These are phyloP conservation scores for Tonatia bakeri DNA, from an alignment of 2,113 vertebrate species.

Conservation along the genomic window DNA sequence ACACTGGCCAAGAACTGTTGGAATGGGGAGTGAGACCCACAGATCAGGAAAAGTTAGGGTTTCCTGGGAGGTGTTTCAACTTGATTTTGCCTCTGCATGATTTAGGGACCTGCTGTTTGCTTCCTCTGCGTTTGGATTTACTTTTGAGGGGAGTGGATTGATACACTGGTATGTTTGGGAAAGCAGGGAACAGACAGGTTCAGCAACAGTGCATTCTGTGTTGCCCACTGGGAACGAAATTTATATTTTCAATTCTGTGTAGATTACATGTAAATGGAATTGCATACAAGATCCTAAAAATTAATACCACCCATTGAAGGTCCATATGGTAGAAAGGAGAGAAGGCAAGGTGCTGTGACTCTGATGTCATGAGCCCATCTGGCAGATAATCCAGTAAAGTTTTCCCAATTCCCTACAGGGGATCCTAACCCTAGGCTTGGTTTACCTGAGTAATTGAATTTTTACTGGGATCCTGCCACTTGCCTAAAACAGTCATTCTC, in stretches of 20 bases:
- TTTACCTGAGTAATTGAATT: not conserved
- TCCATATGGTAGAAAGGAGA: not conserved
- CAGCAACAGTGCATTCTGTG: not conserved
- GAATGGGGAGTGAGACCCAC: not conserved
- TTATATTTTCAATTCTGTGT: slow-evolving; percentile 28
- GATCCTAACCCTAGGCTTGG: not conserved
- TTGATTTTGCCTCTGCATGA: not conserved
- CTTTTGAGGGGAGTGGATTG: not conserved
- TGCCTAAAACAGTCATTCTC: not conserved
- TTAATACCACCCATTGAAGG: not conserved
- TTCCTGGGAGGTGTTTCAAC: not conserved
- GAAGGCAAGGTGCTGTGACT: not conserved
- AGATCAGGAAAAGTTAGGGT: not conserved
- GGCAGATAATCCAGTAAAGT: not conserved
- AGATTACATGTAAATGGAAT: not conserved
- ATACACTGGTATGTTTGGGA: not conserved
- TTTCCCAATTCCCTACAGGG: not conserved
- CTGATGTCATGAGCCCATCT: not conserved
- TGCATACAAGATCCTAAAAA: slow-evolving; percentile 24
- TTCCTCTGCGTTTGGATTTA: not conserved
- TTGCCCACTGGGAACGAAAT: not conserved
- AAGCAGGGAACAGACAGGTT: not conserved
- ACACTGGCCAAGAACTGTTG: rapidly evolving
- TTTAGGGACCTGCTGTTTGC: not conserved
- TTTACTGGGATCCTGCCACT: slow-evolving; percentile 15